Conservation (phyloP, 1,140 invertebrate species). For the Pseudomyrmex pallidus region DNA sequence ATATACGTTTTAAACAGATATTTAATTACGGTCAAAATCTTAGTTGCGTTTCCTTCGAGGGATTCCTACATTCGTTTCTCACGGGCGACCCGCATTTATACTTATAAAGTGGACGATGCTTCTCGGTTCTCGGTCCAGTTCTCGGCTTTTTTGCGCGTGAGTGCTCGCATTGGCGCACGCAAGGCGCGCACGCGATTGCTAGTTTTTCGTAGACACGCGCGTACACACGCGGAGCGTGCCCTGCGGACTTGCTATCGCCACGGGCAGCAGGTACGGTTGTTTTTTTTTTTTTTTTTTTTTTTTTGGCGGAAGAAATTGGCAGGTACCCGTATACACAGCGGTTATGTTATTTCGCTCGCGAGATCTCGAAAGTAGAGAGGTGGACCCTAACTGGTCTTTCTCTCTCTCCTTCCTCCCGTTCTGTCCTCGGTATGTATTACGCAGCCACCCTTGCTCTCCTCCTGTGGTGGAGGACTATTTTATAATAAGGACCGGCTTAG, state of each 20-base stretch:
- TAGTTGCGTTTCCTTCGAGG: not conserved
- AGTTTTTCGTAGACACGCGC: slow-evolving; percentile 35
- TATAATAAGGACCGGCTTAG: slow-evolving; percentile 81
- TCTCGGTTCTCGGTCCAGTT: slow-evolving; percentile 45
- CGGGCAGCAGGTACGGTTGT: not conserved
- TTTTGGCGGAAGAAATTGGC: slow-evolving; percentile 68
- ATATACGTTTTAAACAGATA: not conserved
- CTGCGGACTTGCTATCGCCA: not conserved
- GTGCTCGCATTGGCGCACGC: slow-evolving; percentile 47
- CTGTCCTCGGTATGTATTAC: slow-evolving; percentile 56
- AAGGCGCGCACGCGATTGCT: slow-evolving; percentile 53
- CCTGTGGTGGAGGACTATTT: slow-evolving; percentile 76
- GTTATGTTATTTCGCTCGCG: slow-evolving; percentile 43
- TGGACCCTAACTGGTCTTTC: not conserved
- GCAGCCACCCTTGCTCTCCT: slow-evolving; percentile 44
- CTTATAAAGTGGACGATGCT: slow-evolving; percentile 34
- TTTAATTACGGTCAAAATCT: slow-evolving; percentile 19
- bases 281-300: slow-evolving; percentile 34
- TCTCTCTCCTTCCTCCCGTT: not conserved
- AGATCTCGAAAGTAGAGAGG: slow-evolving; percentile 43
- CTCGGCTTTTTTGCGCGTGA: slow-evolving; percentile 44
- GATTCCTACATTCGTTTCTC: slow-evolving; percentile 34
- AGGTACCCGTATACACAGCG: slow-evolving; percentile 40
- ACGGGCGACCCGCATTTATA: slow-evolving; percentile 22
- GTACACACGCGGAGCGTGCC: not conserved